Evolutionary conservation across 2,888 invertebrate species (phyloP).

Genomic region (Petrolisthes manimaculis): DNA sequence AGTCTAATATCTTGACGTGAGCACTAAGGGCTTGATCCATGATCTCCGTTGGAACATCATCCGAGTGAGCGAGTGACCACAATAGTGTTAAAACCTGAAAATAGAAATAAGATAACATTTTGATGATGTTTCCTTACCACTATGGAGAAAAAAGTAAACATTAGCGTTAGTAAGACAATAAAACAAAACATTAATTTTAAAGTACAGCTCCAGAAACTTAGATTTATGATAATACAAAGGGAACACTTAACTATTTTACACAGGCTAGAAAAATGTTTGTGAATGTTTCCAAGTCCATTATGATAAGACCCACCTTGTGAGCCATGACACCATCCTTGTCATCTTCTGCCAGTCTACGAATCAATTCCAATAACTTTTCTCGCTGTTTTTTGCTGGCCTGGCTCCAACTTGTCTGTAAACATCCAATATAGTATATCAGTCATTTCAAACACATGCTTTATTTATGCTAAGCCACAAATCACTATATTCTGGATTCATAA

Average conservation of each 20-base stretch:
- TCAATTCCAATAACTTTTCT: conserved; percentile 93
- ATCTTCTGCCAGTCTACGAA: conserved; percentile 94
- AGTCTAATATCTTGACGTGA: conserved; percentile 96
- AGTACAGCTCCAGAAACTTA: too few relatives aligned
- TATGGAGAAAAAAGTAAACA: too few relatives aligned
- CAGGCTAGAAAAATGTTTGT: too few relatives aligned
- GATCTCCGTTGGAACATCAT: conserved; percentile 95
- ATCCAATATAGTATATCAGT: conserved; percentile 46
- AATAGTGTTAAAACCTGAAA: conserved; percentile 82
- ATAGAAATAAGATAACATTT: background rate
- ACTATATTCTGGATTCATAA: too few relatives aligned
- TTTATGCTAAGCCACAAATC: too few relatives aligned
- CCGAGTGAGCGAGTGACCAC: conserved; percentile 96
- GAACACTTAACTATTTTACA: too few relatives aligned
- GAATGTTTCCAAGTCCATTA: too few relatives aligned
- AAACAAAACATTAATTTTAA: too few relatives aligned
- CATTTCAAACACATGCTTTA: too few relatives aligned
- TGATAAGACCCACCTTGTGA: conserved; percentile 78
- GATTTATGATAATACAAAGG: too few relatives aligned
- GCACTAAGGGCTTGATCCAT: conserved; percentile 96
- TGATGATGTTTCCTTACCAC: too few relatives aligned
- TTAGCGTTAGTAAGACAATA: too few relatives aligned
- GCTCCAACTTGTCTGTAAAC: conserved; percentile 83
- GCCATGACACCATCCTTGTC: conserved; percentile 99
- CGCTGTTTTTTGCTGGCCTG: conserved; percentile 95